Percentiles rank a stretch among this genome's conserved stretches.
Evolutionary conservation across 2,888 invertebrate genomes (phyloP).

Genomic region (Endotricha flammealis): DNA sequence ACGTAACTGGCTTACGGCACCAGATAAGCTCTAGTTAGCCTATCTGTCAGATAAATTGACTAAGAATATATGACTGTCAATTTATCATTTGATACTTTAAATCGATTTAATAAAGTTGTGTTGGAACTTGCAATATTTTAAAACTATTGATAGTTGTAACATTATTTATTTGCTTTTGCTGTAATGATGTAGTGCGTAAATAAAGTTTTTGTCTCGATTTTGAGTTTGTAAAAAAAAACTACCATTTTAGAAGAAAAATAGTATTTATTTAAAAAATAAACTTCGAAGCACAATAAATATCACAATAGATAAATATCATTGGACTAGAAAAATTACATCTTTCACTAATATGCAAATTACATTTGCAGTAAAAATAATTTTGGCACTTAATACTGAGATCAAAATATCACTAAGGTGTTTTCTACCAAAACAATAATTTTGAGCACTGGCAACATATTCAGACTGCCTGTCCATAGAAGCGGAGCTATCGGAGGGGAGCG

Average conservation of each 20-base stretch:
- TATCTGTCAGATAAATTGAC: too few relatives aligned
- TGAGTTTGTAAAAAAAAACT: constrained; percentile 8
- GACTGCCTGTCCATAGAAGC: too few relatives aligned
- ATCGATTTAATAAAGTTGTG: too few relatives aligned
- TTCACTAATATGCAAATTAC: constrained; percentile 20
- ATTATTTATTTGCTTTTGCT: constrained; percentile 7
- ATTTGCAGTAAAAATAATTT: constrained; percentile 22
- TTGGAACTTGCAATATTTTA: too few relatives aligned
- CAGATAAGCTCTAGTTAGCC: too few relatives aligned
- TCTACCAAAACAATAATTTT: neutral
- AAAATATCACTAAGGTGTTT: constrained; percentile 12
- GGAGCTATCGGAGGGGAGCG: too few relatives aligned
- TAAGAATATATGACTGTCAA: too few relatives aligned
- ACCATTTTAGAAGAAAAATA: constrained; percentile 21
- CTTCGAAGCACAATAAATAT: constrained; percentile 19
- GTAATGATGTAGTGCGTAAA: constrained; percentile 4
- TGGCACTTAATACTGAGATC: constrained; percentile 26
- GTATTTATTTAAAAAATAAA: constrained; percentile 38
- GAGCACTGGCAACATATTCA: constrained; percentile 5
- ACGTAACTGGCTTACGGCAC: too few relatives aligned
- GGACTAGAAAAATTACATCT: constrained; percentile 18
- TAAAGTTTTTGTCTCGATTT: constrained; percentile 2
- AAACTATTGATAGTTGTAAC: too few relatives aligned
- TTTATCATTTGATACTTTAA: too few relatives aligned
- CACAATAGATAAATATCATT: constrained; percentile 17